Evolutionary conservation across 2,888 invertebrate genomes (phyloP).

Genomic region (Adineta ricciae): DNA sequence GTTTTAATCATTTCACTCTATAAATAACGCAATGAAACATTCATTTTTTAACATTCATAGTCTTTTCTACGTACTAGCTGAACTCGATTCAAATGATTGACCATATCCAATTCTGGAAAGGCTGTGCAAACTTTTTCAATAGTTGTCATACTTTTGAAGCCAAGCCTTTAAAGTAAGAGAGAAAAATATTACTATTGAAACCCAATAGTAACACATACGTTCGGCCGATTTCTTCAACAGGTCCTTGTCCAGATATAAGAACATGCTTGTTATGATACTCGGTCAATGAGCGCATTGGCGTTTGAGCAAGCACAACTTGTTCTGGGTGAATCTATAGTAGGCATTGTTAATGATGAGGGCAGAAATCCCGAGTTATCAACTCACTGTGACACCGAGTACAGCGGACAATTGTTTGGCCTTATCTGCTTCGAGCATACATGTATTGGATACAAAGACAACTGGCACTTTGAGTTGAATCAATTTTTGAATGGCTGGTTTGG

Average conservation of each 20-base stretch:
- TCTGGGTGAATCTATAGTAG: slow-evolving; percentile 21
- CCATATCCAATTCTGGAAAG: slow-evolving; percentile 33
- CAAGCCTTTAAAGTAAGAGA: not conserved
- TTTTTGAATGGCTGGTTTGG: slow-evolving; percentile 2
- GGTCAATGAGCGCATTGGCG: slow-evolving; percentile 24
- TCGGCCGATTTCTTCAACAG: slow-evolving; percentile 3
- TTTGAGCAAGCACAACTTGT: slow-evolving; percentile 32
- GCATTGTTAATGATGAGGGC: not conserved
- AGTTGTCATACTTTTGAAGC: slow-evolving; percentile 26
- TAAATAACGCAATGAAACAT: not conserved
- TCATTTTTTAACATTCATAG: not conserved
- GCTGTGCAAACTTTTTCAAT: slow-evolving; percentile 28
- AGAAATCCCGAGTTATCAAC: not conserved
- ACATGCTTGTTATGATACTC: slow-evolving; percentile 28
- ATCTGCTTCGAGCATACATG: slow-evolving; percentile 11
- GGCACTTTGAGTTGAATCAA: slow-evolving; percentile 24
- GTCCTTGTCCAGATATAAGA: slow-evolving; percentile 28
- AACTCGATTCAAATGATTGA: slow-evolving; percentile 27
- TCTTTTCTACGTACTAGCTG: not conserved
- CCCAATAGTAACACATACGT: not conserved
- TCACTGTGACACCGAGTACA: slow-evolving; percentile 24
- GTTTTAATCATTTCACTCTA: slow-evolving; percentile 18
- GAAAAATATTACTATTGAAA: not conserved
- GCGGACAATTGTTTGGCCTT: slow-evolving; percentile 26
- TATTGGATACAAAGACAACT: slow-evolving; percentile 29